These are phyloP conservation scores for Pan paniscus DNA, from an alignment of 2,113 vertebrate species.

Conservation along the genomic window DNA sequence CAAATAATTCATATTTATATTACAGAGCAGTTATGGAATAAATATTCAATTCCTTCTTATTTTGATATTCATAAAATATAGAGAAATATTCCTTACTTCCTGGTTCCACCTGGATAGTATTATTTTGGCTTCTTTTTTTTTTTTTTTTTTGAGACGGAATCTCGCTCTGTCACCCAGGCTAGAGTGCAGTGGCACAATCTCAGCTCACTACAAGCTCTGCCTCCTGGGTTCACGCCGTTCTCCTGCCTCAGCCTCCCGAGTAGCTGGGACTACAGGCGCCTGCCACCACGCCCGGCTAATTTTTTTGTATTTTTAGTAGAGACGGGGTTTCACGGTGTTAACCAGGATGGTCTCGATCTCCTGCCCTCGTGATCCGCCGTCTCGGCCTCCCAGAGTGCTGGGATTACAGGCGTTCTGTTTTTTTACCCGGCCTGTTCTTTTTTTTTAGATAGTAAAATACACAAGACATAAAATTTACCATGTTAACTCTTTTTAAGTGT, in stretches of 20 bases:
- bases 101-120: neutral
- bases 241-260: too few species aligned
- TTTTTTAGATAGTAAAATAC: neutral
- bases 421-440: neutral
- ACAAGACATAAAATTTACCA: neutral
- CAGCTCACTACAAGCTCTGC: too few species aligned
- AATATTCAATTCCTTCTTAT: neutral
- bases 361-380: too few species aligned
- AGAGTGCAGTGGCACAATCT: too few species aligned
- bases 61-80: neutral
- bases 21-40: neutral
- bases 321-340: too few species aligned
- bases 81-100: neutral
- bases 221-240: too few species aligned
- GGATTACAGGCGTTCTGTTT: neutral
- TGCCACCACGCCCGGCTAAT: too few species aligned
- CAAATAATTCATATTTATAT: neutral
- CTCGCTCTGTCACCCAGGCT: too few species aligned
- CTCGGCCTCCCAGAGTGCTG: too few species aligned
- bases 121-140: neutral
- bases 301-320: too few species aligned
- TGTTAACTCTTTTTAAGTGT: neutral
- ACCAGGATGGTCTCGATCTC: too few species aligned
- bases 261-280: too few species aligned
- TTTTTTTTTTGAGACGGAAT: neutral